Evolutionary conservation across 1,140 invertebrate genomes (phyloP).

Genomic region (Spodoptera frugiperda): DNA sequence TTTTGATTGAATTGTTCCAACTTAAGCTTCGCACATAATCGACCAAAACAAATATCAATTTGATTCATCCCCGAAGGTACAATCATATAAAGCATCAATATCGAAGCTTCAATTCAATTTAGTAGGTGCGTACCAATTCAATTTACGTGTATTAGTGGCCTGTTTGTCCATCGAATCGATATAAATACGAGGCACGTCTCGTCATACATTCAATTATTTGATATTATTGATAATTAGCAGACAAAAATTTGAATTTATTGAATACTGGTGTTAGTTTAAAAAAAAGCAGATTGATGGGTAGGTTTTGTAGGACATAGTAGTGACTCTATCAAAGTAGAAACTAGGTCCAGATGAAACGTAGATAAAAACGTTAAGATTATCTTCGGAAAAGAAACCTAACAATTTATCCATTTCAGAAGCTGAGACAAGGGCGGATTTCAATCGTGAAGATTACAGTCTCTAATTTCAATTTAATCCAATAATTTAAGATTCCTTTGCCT

Average conservation of each 20-base stretch:
- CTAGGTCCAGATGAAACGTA: neutral
- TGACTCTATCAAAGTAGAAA: no score
- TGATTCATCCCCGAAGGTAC: conserved; percentile 50
- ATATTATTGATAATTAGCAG: neutral
- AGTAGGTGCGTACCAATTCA: conserved; percentile 39
- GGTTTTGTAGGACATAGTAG: no score
- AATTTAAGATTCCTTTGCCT: conserved; percentile 29
- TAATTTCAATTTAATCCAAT: conserved; percentile 44
- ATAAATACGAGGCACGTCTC: conserved; percentile 14
- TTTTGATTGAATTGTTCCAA: conserved; percentile 78
- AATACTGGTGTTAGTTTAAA: no score
- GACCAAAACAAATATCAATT: conserved; percentile 70
- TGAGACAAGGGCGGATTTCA: conserved; percentile 22
- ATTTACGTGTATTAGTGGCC: conserved; percentile 26
- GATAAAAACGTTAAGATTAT: neutral
- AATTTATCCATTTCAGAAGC: conserved; percentile 15
- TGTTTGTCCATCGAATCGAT: conserved; percentile 29
- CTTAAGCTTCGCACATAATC: conserved; percentile 75
- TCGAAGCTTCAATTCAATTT: conserved; percentile 56
- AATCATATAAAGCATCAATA: conserved; percentile 53
- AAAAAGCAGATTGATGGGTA: no score
- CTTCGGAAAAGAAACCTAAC: conserved; percentile 26
- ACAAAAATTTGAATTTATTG: neutral
- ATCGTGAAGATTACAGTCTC: conserved; percentile 44
- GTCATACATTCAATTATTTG: neutral